phyloP scores from a whole-genome alignment of 2,797 vertebrate genomes.

The Pantherophis alleghaniensis region DNA sequence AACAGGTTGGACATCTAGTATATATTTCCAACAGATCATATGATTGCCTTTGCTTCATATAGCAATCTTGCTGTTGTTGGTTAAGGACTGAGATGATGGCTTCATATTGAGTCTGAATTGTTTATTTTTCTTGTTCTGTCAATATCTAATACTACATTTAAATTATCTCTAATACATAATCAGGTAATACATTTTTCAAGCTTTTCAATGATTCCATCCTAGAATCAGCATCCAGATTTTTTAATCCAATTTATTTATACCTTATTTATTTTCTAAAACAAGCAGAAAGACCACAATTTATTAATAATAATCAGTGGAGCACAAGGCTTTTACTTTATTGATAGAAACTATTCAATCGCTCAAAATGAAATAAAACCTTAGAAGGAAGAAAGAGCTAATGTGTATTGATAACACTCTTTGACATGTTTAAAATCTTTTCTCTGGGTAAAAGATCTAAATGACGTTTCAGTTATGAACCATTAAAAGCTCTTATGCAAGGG shows the following conservation, averaged over 20 bases:
- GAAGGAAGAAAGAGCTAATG: conserved; percentile 48
- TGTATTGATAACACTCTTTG: conserved; percentile 19
- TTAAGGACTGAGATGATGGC: not conserved
- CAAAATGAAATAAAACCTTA: conserved; percentile 65
- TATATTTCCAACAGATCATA: not conserved
- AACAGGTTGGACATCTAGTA: not conserved
- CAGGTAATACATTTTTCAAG: not conserved
- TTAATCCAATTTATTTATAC: conserved; percentile 45
- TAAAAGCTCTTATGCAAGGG: not conserved
- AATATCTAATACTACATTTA: not conserved
- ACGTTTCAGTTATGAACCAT: not conserved
- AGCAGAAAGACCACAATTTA: conserved; percentile 43
- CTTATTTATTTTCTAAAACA: conserved; percentile 59
- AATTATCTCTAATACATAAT: not conserved
- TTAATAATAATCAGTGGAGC: conserved; percentile 57
- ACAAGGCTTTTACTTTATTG: conserved; percentile 50
- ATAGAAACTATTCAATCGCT: conserved; percentile 61
- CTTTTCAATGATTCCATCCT: conserved; percentile 37
- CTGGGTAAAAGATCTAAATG: not conserved
- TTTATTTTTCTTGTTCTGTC: not conserved
- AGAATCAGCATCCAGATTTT: not conserved
- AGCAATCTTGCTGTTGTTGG: not conserved
- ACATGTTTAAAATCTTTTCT: not conserved
- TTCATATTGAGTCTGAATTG: not conserved
- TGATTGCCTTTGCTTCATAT: not conserved